Base-by-base conservation (phyloP, 2,797 vertebrate genomes). In the Acrocephalus scirpaceus region DNA sequence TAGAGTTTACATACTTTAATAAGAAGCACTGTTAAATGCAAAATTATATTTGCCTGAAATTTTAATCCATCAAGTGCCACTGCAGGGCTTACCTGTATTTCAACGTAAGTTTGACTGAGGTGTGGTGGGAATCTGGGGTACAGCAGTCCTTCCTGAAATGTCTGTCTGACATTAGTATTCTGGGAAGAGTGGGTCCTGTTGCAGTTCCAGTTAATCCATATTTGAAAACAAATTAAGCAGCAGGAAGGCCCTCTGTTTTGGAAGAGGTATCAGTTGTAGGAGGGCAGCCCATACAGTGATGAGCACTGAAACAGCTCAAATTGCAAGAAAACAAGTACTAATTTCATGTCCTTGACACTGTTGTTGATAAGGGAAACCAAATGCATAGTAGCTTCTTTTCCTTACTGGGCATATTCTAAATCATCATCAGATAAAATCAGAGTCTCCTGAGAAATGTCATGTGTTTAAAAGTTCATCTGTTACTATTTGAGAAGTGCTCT, bases 41-140 rank as follows among this genome's bases (percentile, higher is more conserved):
- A 72, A 87, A 47, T 65, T 73, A 2, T 10, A 82, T 95, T 95
- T 95, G 83, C 90, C 76, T 96, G 77, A 79, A 48, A 90, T 96
- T 76, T 76, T 93, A 85, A 93, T 94, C 56, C 36, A 38, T 56
- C 9, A 26, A 67, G 70, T 86, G 71, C 72, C 80, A 40, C 75
- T 88, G 80, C 90, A 96, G 86, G 88, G 77, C 70, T 94, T 91
- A 85, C 82, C 64, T 92, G 74, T 83, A 77, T 92, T 93, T 94
- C 88, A 56, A 0, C 0, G 0, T 40, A 44, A 66, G 30, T n/a
- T 79, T 50, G 71, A 27, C 3, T 67, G 67, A 95, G 86, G 71
- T 82, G 77, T 94, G 86, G 66, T 95, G 86, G 74, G 93, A 95
- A 94, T 76, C 83, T 58, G 19, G 19, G 23, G 15, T 47, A 19